Evolutionary conservation across 1,140 invertebrate genomes (phyloP).

Genomic region (Caenorhabditis remanei): DNA sequence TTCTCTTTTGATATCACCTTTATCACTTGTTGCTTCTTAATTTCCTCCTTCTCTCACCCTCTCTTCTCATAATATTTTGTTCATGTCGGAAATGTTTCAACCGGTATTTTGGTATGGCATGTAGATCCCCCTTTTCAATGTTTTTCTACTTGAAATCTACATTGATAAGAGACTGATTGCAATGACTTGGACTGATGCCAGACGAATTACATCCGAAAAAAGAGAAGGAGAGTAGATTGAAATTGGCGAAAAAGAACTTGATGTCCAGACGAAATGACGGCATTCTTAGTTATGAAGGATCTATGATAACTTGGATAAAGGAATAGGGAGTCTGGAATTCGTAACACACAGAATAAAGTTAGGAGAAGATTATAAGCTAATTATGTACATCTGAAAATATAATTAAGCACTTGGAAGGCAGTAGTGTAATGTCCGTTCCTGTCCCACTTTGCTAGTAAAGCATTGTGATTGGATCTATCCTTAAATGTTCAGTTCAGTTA

Average conservation of each 20-base stretch:
- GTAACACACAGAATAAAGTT: no score
- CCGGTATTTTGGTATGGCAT: slow-evolving; percentile 41
- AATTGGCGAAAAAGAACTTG: background rate
- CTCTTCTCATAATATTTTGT: slow-evolving; percentile 1
- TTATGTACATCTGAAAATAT: no score
- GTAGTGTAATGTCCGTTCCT: no score
- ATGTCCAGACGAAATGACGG: background rate
- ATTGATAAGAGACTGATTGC: slow-evolving; percentile 38
- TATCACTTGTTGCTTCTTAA: background rate
- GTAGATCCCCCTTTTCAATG: background rate
- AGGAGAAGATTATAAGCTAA: no score
- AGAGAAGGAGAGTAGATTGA: background rate
- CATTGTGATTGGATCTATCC: no score
- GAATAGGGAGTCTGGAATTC: background rate
- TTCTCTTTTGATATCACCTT: slow-evolving; percentile 8
- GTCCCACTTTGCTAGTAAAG: no score
- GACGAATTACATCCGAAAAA: background rate
- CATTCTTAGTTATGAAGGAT: background rate
- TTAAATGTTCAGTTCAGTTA: no score
- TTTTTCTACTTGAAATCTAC: slow-evolving; percentile 2
- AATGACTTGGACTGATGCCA: slow-evolving; percentile 6
- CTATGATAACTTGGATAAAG: background rate
- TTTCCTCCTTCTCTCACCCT: background rate
- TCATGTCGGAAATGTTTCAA: background rate
- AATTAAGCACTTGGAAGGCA: no score